Evolutionary conservation across 2,888 invertebrate species (phyloP), one percentile per base, ranked within the genome.

Genomic region (Sinotaia quadrata): DNA sequence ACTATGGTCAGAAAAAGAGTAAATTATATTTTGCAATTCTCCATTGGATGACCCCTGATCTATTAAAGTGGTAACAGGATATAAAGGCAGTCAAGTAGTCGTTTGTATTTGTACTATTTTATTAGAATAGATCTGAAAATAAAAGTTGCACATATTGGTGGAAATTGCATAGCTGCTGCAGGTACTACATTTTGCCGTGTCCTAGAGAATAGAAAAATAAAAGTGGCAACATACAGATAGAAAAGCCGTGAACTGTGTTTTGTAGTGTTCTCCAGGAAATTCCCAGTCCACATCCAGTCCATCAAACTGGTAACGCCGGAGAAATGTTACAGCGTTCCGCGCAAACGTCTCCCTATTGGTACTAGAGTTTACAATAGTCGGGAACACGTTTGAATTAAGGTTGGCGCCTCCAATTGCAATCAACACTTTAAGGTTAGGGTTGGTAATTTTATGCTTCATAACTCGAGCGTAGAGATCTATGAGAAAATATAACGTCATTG

Each of bases 211-310:
- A n/a, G n/a, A n/a, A n/a, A n/a, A n/a, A n/a, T n/a, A n/a, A n/a
- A n/a, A n/a, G 1, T 24, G 1, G 1, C 2, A 18, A 58, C 58
- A 27, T 24, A 58, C 58, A 18, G 58, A 36, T 41, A 58, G 37
- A n/a, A 34, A 4, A 12, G 41, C 21, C 27, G 58, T 58, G 24
- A 58, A 58, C 34, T 58, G 5, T 4, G 15, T 34, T 27, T 21
- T 58, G 34, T 58, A 21, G n/a, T n/a, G n/a, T 12, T 15, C 37
- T 24, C 4, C n/a, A 33, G 63, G 63, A 36, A 12, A 63, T 24
- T 63, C 63, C 63, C 63, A 63, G 36, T 63, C 63, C 36, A 63
- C 52, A 37, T 63, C 63, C 52, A 63, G 54, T 21, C 63, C 63
- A 27, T 63, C 63, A 36, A 63, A 52, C 0, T 31, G 18, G 3